phyloP scores from a whole-genome alignment of 2,113 vertebrate species.

The Saccopteryx leptura region DNA sequence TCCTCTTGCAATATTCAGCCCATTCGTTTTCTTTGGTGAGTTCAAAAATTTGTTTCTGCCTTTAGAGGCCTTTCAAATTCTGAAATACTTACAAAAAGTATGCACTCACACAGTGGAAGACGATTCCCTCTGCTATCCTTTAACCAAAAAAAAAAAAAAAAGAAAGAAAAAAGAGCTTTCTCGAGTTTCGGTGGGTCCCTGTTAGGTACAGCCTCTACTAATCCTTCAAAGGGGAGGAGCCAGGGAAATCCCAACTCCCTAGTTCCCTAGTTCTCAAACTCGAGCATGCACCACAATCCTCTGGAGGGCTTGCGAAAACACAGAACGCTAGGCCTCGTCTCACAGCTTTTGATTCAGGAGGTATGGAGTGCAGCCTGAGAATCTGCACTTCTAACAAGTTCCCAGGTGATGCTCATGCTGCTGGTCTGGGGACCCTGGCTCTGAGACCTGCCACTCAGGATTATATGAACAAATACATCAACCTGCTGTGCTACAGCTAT shows the following conservation, averaged over 20 bases:
- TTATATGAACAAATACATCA: not conserved
- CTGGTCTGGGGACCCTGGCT: fast-evolving
- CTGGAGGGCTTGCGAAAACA: not conserved
- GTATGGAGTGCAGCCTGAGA: not conserved
- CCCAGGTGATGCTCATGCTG: not conserved
- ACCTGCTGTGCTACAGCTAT: not conserved
- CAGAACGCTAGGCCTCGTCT: not conserved
- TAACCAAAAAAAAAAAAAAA: not conserved
- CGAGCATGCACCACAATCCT: not conserved
- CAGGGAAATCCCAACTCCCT: fast-evolving
- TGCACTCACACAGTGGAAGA: not conserved
- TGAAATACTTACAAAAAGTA: not conserved
- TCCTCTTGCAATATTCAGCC: not conserved
- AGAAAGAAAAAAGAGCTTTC: not conserved
- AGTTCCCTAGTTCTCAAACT: not conserved
- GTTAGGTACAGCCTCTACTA: not conserved
- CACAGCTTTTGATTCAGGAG: not conserved
- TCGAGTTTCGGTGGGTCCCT: not conserved
- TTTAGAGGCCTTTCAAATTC: not conserved
- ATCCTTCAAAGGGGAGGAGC: not conserved
- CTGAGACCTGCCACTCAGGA: not conserved
- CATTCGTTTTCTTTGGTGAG: constrained; percentile 36
- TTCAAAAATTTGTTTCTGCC: constrained; percentile 2
- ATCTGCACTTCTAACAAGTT: not conserved
- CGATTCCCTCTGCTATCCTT: not conserved